A percentile compares a stretch with the other conserved stretches of the same genome.
Evolutionary conservation across 2,113 vertebrate genomes (phyloP).

Genomic region (Anolis carolinensis): DNA sequence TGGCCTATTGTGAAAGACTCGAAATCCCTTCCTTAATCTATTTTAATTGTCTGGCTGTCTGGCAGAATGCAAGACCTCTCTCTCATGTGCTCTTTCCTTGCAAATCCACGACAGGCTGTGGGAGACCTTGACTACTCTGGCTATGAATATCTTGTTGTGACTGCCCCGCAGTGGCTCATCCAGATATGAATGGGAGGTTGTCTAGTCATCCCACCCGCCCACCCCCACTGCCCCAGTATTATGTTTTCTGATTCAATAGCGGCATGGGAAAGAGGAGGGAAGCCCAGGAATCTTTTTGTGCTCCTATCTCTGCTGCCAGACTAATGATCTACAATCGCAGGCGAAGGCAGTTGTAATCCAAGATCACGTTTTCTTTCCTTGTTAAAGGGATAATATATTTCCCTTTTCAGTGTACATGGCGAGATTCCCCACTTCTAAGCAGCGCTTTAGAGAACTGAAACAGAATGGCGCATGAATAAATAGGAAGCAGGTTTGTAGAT

Average conservation of each 20-base stretch:
- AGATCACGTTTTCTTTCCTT: slow-evolving; percentile 56
- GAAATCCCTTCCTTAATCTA: neutral
- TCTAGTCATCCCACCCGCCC: slow-evolving; percentile 28
- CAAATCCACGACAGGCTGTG: slow-evolving; percentile 22
- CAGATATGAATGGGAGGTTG: slow-evolving; percentile 67
- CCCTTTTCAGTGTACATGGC: slow-evolving; percentile 42
- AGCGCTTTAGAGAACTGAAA: slow-evolving; percentile 53
- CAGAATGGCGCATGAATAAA: slow-evolving; percentile 53
- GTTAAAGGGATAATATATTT: slow-evolving; percentile 56
- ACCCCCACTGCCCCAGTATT: neutral
- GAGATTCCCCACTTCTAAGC: slow-evolving; percentile 56
- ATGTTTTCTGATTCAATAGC: slow-evolving; percentile 50
- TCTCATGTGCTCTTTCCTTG: slow-evolving; percentile 16
- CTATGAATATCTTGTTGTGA: slow-evolving; percentile 72
- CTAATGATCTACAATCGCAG: slow-evolving; percentile 63
- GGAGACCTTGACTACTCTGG: slow-evolving; percentile 53
- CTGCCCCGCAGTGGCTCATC: slow-evolving; percentile 71
- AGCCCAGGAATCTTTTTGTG: slow-evolving; percentile 53
- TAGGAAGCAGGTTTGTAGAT: slow-evolving; percentile 57
- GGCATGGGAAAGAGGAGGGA: slow-evolving; percentile 47
- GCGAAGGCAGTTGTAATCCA: slow-evolving; percentile 51
- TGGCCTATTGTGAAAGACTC: neutral
- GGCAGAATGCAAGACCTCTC: neutral
- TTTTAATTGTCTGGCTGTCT: neutral
- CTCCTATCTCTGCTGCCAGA: slow-evolving; percentile 56